Base-by-base conservation (phyloP, 1,140 invertebrate species). In the Coptotermes formosanus region DNA sequence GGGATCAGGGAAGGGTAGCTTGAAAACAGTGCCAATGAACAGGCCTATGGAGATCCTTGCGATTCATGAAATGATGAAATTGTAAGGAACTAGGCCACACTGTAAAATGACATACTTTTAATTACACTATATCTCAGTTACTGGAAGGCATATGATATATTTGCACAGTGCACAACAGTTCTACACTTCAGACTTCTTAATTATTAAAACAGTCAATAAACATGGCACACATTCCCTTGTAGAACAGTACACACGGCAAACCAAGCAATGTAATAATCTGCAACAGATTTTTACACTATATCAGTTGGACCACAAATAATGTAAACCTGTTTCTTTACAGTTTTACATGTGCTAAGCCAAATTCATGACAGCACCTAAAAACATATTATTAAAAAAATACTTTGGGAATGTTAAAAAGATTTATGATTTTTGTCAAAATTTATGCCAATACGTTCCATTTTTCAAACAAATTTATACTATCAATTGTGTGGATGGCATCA, bases 221-320 rank as follows among this genome's bases (percentile, higher is more conserved):
- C 16, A 75, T 75, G n/a, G 64, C 4, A 30, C 64, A 75, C 64
- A 30, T 30, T 75, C 64, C n/a, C 64, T 30, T 30, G n/a, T 25
- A 75, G 25, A 75, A 75, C 64, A 75, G 14, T 75, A 75, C 30
- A 12, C 19, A 64, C 59, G 7, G 59, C 59, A 64, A 21, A 64
- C 19, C 11, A 64, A 64, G 59, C 64, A 75, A 9, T 75, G n/a
- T 11, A 75, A n/a, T 11, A 25, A 75, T 75, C n/a, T 30, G 64
- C 64, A 75, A 75, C 3, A 75, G 64, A 75, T 30, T n/a, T 8
- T 75, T 75, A 75, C 0, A n/a, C 64, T 30, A 75, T 75, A 1
- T 75, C n/a, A 75, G 11, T 75, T 75, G 64, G 64, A 75, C 64
- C 64, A 75, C 64, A 75, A 75, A 75, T 75, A 75, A 75, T 75